Evolutionary conservation across 2,888 invertebrate species (phyloP), one percentile per base, ranked within the genome.

Genomic region (Leptopterna dolabrata): DNA sequence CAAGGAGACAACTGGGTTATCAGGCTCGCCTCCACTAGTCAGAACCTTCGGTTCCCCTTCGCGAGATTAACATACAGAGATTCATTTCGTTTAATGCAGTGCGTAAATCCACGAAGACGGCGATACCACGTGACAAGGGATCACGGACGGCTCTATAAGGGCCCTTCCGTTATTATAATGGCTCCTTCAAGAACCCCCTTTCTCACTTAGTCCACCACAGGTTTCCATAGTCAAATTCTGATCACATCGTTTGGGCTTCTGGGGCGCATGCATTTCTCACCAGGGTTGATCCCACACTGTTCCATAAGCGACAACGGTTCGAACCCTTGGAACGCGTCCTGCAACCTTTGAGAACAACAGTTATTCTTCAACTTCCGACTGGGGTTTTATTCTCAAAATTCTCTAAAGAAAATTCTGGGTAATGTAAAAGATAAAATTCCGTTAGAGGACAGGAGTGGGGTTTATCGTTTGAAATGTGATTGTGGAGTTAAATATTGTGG

Each of bases 11-110:
- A 63, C 55, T 24, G 24, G 24, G 63, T 63, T 63, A 63, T 63
- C 63, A 27, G 27, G 13, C 11, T 63, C 63, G 63, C 24, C 63
- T 63, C 63, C 27, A 4, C 63, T 19, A 47, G 63, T 63, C 63
- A 63, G 16, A 4, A 36, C 36, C 63, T 19, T 63, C 24, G 19
- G 3, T 24, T 24, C 47, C 78, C 78, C 78, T 47, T 11, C 19
- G 11, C 45, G 9, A 78, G 47, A 87, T 87, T 82, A 83, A 87
- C 87, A 87, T 87, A 87, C 87, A 87, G 87, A 83, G 76, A 47
- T 82, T 83, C 87, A 83, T 87, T 87, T 87, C 83, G 76, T 87
- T 87, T 87, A 87, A 87, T 83, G 87, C 80, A 71, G 24, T 47
- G 76, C 55, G 76, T 87, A 87, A 87, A 87, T 87, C 87, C 30